These are phyloP conservation scores for Falco columbarius DNA, from an alignment of 2,797 vertebrate species.

Conservation along the genomic window DNA sequence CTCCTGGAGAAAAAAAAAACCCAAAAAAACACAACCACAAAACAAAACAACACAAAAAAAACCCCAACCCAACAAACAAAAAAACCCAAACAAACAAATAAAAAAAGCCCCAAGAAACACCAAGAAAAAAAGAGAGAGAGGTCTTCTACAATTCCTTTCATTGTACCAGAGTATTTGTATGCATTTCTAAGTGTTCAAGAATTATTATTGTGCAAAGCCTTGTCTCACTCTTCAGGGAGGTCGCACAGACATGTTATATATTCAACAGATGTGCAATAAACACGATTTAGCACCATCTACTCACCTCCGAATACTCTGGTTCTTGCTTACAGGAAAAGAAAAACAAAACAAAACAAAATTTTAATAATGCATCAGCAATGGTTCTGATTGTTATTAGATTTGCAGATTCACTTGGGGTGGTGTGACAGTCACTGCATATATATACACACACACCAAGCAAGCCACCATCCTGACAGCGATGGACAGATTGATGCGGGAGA, in stretches of 20 bases:
- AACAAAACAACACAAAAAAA: too few relatives aligned
- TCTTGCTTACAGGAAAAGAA: neutral
- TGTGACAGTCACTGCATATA: neutral
- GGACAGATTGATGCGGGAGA: neutral
- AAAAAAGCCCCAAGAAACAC: too few relatives aligned
- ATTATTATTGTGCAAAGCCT: constrained; percentile 6
- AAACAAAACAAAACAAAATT: constrained; percentile 12
- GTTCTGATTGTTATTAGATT: neutral
- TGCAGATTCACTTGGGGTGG: neutral
- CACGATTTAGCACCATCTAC: neutral
- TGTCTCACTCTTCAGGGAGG: constrained; percentile 48
- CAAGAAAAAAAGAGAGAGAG: too few relatives aligned
- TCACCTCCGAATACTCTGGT: neutral
- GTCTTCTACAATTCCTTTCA: neutral
- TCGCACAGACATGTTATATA: constrained; percentile 12
- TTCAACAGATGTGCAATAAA: constrained; percentile 47
- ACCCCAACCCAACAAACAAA: too few relatives aligned
- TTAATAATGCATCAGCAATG: neutral
- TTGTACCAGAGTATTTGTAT: neutral
- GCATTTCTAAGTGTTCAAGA: constrained; percentile 28
- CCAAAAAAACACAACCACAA: too few relatives aligned
- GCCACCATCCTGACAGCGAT: neutral
- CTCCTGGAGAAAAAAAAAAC: neutral
- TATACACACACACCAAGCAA: neutral
- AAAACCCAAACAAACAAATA: too few relatives aligned